Evolutionary conservation across 2,888 invertebrate genomes (phyloP), one percentile per base, ranked within the genome.

Genomic region (Anticlea derivata): DNA sequence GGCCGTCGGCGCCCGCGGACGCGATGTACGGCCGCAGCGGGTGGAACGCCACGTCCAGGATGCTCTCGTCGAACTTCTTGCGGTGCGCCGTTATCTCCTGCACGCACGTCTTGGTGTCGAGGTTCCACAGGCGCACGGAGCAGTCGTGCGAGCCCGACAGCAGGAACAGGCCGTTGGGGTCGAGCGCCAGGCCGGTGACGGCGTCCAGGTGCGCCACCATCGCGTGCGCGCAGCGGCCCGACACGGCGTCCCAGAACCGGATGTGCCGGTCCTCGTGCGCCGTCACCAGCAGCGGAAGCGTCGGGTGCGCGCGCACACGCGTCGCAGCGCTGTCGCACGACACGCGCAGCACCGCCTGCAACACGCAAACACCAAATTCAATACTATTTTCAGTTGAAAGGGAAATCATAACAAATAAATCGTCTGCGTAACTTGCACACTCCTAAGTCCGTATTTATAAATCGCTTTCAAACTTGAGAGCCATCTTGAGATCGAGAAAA

Each of bases 191-290:
- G 79, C 98, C 97, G 64, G 99, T 99, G 58, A 99, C 99, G 45
- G 98, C 97, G 91, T 99, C 99, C 80, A 99, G 93, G 92, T 99
- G 99, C 58, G 99, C 99, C 65, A 99, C 98, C 97, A 99, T 99
- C 60, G 97, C 96, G 91, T 99, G 98, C 66, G 98, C 95, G 92
- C 98, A 93, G 83, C 97, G 96, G 24, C 99, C 99, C 71, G 95
- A 94, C 75, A 95, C 96, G 83, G 97, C 98, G 92, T 99, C 99
- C 94, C 98, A 99, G 93, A 99, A 99, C 72, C 99, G 94, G 89
- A 99, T 99, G 90, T 98, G 97, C 40, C 98, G 94, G 91, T 99
- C 99, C 87, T 99, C 99, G 87, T 99, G 98, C 67, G 98, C 99
- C 56, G 98, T 97, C 75, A 99, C 96, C 66, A 98, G 96, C 65